Evolutionary conservation across 2,888 invertebrate species (phyloP).

Genomic region (Patella depressa): DNA sequence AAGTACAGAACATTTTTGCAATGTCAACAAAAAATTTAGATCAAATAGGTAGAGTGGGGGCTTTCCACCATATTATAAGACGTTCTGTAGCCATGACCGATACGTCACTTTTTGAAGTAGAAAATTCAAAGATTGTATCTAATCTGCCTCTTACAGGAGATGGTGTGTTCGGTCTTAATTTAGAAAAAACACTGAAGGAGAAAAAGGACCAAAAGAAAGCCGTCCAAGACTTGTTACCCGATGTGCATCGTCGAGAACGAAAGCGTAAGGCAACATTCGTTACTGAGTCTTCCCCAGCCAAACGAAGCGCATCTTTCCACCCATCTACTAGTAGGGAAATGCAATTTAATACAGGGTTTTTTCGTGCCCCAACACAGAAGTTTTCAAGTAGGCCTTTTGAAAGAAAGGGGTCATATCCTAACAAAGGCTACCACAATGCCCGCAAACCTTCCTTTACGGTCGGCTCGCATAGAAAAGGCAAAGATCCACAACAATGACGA

Average conservation of each 20-base stretch:
- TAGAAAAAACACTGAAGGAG: conserved; percentile 30
- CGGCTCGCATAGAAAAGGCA: too few species aligned
- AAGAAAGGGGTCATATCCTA: too few species aligned
- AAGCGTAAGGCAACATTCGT: background rate
- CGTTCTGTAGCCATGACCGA: background rate
- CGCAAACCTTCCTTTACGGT: too few species aligned
- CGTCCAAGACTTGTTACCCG: conserved; percentile 27
- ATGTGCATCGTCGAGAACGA: conserved; percentile 1
- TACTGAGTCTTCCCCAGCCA: too few species aligned
- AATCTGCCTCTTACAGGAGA: conserved; percentile 1
- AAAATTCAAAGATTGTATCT: background rate
- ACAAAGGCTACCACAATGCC: too few species aligned
- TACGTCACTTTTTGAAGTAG: background rate
- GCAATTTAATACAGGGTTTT: too few species aligned
- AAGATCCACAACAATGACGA: too few species aligned
- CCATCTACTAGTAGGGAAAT: too few species aligned
- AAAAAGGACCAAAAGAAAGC: conserved; percentile 37
- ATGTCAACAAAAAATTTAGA: background rate
- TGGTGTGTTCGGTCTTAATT: conserved; percentile 30
- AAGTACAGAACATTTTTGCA: background rate
- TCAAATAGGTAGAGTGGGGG: background rate
- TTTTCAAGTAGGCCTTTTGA: too few species aligned
- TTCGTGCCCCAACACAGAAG: too few species aligned
- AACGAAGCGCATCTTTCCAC: too few species aligned
- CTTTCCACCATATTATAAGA: background rate